These are phyloP conservation scores for Asobara japonica DNA, from an alignment of 1,140 invertebrate genomes.

Conservation along the genomic window DNA sequence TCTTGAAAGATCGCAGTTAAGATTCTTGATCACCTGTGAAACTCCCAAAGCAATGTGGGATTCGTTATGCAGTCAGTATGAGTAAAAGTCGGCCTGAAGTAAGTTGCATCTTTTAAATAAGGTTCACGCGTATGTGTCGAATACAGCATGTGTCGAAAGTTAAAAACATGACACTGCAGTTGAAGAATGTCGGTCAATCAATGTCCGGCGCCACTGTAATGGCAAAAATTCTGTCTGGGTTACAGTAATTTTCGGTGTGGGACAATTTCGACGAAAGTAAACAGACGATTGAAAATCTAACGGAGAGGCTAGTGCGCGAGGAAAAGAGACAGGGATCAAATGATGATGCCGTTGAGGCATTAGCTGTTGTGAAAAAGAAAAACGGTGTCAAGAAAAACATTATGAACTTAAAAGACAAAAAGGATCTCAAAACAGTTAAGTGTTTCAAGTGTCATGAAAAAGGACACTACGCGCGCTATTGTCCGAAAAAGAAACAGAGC, in stretches of 20 bases:
- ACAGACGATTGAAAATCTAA: constrained; percentile 28
- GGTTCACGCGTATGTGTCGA: constrained; percentile 33
- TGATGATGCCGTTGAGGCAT: constrained; percentile 3
- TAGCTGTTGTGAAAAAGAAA: constrained; percentile 22
- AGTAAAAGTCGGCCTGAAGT: constrained; percentile 25
- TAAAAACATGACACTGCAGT: constrained; percentile 32
- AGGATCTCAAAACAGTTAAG: constrained; percentile 11
- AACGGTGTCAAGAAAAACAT: constrained; percentile 22
- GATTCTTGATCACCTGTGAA: constrained; percentile 21
- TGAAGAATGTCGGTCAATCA: constrained; percentile 25
- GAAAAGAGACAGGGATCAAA: neutral
- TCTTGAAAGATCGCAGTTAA: constrained; percentile 23
- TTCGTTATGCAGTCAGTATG: constrained; percentile 18
- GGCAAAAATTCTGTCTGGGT: constrained; percentile 31
- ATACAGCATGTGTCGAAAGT: constrained; percentile 33
- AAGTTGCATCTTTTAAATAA: constrained; percentile 31
- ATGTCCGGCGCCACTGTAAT: constrained; percentile 25
- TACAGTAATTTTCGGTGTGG: constrained; percentile 28
- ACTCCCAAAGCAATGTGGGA: constrained; percentile 36
- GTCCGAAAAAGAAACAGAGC: neutral
- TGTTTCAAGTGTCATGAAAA: constrained; percentile 26
- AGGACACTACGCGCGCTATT: constrained; percentile 26
- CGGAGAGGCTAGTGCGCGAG: constrained; percentile 25
- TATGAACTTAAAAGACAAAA: constrained; percentile 7
- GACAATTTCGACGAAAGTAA: constrained; percentile 7